phyloP scores from a whole-genome alignment of 2,113 vertebrate genomes.

The Chloebia gouldiae region DNA sequence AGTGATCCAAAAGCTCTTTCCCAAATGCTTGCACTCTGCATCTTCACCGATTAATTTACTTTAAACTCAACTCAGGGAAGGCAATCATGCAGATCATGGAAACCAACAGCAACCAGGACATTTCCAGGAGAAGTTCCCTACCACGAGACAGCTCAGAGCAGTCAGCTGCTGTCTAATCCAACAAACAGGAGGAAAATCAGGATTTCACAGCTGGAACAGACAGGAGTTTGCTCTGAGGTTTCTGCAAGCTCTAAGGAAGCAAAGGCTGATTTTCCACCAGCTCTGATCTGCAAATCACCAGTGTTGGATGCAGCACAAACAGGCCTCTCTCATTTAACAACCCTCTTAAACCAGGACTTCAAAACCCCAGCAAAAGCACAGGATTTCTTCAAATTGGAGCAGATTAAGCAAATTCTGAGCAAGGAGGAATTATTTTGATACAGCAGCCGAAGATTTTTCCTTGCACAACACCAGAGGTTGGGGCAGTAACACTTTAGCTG shows the following conservation, averaged over 20 bases:
- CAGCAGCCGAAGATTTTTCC: not conserved
- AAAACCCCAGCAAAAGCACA: not conserved
- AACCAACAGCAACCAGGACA: not conserved
- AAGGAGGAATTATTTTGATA: not conserved
- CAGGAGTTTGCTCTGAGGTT: not conserved
- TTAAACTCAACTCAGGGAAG: not conserved
- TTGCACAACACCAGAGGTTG: not conserved
- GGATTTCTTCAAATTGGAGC: not conserved
- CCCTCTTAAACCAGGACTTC: not conserved
- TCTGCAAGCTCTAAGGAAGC: not conserved
- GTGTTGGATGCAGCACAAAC: not conserved
- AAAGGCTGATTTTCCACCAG: not conserved
- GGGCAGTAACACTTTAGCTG: not conserved
- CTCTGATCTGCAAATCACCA: not conserved
- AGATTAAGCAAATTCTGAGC: not conserved
- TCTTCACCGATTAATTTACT: not conserved
- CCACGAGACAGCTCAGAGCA: not conserved
- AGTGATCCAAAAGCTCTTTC: not conserved
- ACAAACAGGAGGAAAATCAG: not conserved
- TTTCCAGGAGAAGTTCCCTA: not conserved
- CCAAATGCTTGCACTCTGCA: not conserved
- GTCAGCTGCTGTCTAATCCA: not conserved
- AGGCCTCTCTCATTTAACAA: not conserved
- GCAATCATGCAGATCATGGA: not conserved
- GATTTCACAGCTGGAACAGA: not conserved